A percentile compares a stretch with the other conserved stretches of the same genome.
Evolutionary conservation across 2,797 vertebrate genomes (phyloP).

Genomic region (Tolypeutes matacus): DNA sequence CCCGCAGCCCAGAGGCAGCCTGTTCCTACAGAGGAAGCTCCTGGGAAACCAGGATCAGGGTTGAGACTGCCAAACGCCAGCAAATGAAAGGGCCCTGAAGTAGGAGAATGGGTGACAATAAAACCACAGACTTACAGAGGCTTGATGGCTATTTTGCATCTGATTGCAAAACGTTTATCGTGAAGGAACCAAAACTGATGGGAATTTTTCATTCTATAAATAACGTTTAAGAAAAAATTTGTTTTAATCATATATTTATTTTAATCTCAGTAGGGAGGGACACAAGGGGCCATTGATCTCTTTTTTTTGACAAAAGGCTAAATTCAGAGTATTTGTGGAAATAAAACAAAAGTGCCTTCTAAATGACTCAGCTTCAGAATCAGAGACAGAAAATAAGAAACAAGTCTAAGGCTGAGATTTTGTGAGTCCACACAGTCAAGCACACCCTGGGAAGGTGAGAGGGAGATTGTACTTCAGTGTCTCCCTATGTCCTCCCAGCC

Average conservation of each 20-base stretch:
- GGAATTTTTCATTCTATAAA: background rate
- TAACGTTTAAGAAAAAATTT: background rate
- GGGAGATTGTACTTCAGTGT: too few relatives aligned
- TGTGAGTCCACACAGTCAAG: fast-evolving
- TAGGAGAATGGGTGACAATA: background rate
- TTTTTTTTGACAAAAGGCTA: background rate
- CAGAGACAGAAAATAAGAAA: background rate
- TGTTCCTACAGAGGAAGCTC: background rate
- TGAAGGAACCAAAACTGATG: background rate
- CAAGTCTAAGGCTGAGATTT: background rate
- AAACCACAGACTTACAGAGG: background rate
- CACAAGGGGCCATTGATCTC: background rate
- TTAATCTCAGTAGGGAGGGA: background rate
- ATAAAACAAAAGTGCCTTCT: slow-evolving; percentile 2
- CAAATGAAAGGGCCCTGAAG: background rate
- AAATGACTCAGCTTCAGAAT: background rate
- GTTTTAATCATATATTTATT: background rate
- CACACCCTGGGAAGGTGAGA: too few relatives aligned
- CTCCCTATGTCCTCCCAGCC: too few relatives aligned
- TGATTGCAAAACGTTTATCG: background rate
- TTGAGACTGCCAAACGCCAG: background rate
- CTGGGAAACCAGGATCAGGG: background rate
- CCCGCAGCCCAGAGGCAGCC: background rate
- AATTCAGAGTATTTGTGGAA: background rate
- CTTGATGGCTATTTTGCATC: background rate